These are phyloP conservation scores for Graphium colonna DNA, from an alignment of 2,888 invertebrate species.

Conservation along the genomic window DNA sequence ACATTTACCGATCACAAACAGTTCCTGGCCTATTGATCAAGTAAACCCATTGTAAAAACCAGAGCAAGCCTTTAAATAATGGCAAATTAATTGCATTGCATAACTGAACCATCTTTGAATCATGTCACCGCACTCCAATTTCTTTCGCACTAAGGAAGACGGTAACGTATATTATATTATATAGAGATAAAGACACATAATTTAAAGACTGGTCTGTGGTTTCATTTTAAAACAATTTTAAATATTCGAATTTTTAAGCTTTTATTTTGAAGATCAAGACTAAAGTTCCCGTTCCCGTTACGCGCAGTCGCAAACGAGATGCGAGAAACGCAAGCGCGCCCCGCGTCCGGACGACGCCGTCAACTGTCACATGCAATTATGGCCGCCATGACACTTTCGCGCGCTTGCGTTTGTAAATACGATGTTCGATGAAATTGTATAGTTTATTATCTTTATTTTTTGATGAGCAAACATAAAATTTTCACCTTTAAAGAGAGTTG, in stretches of 20 bases:
- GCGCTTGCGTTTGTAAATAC: constrained; percentile 71
- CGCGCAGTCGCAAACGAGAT: constrained; percentile 61
- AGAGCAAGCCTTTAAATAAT: no score
- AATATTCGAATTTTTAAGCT: constrained; percentile 52
- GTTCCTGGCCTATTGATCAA: no score
- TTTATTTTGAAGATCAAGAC: constrained; percentile 53
- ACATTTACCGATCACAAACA: no score
- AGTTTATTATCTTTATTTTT: constrained; percentile 33
- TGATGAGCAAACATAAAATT: constrained; percentile 2
- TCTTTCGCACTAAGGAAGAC: no score
- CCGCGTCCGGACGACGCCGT: constrained; percentile 48
- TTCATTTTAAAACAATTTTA: constrained; percentile 3
- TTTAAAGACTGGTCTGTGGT: no score
- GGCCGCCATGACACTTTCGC: constrained; percentile 67
- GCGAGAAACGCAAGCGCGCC: constrained; percentile 35
- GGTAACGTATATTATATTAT: neutral
- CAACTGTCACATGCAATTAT: constrained; percentile 75
- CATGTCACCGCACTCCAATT: no score
- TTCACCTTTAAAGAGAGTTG: neutral
- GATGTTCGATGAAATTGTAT: constrained; percentile 42
- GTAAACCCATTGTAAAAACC: no score
- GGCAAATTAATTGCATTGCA: no score
- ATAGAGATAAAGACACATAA: no score
- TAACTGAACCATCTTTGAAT: no score
- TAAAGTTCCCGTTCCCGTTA: constrained; percentile 61